A percentile compares a stretch with the other conserved stretches of the same genome.
Conservation (phyloP, 2,888 invertebrate genomes). For the Mesochorus sp. region DNA sequence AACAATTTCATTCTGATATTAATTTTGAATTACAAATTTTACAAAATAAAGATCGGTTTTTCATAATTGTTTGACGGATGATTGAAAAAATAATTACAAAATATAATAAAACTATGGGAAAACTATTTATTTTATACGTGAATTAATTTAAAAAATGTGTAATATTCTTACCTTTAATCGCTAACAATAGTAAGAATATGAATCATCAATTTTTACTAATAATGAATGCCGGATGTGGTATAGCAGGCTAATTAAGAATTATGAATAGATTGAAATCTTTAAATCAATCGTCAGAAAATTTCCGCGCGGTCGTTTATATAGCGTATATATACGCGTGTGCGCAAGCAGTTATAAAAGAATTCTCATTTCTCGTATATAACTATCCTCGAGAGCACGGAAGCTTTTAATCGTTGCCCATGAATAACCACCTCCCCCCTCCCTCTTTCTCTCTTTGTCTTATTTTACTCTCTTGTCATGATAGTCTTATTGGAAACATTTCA, state of each 20-base stretch:
- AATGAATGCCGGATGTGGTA: constrained; percentile 48
- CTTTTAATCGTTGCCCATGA: constrained; percentile 52
- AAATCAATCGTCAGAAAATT: constrained; percentile 52
- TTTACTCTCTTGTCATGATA: constrained; percentile 9
- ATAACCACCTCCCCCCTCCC: constrained; percentile 13
- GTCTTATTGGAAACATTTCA: constrained; percentile 39
- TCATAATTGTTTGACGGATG: no score
- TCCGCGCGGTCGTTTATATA: background rate
- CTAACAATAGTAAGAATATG: background rate
- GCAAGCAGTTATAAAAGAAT: constrained; percentile 46
- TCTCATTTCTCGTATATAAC: constrained; percentile 40
- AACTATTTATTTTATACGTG: no score
- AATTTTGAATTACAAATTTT: background rate
- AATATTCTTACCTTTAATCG: background rate
- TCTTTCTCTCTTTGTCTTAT: background rate
- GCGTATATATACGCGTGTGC: background rate
- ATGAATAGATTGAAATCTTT: constrained; percentile 15
- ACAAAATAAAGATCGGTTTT: no score
- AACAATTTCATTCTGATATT: background rate
- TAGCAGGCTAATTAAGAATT: constrained; percentile 12
- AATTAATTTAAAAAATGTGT: no score
- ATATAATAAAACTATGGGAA: no score
- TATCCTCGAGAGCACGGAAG: constrained; percentile 46
- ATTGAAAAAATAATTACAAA: no score
- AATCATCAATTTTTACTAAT: background rate